Percentiles rank a stretch among this genome's conserved stretches.
Evolutionary conservation across 2,113 vertebrate genomes (phyloP).

Genomic region (Scomber japonicus): DNA sequence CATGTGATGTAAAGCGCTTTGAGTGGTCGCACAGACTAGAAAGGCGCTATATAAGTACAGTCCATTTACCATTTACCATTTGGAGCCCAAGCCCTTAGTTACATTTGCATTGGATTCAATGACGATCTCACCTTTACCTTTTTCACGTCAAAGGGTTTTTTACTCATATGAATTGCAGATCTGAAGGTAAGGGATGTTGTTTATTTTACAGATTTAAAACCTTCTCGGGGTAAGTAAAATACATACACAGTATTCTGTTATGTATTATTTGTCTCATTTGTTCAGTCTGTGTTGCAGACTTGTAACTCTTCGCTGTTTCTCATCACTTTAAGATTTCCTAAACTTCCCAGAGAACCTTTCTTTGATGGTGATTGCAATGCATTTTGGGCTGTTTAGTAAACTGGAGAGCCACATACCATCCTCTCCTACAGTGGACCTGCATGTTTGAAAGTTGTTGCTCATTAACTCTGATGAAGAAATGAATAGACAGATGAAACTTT

Average conservation of each 20-base stretch:
- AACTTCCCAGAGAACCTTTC: not conserved
- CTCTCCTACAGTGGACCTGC: not conserved
- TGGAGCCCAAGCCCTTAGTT: too few species aligned
- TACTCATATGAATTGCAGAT: too few species aligned
- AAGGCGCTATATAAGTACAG: too few species aligned
- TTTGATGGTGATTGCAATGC: not conserved
- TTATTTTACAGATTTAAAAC: too few species aligned
- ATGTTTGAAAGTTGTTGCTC: not conserved
- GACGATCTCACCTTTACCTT: not conserved
- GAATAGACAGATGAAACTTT: constrained; percentile 24
- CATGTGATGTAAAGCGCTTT: too few species aligned
- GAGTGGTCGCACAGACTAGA: too few species aligned
- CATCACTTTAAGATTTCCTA: not conserved
- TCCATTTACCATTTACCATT: too few species aligned
- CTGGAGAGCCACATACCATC: not conserved
- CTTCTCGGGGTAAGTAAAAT: not conserved
- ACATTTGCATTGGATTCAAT: not conserved
- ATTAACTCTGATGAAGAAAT: constrained; percentile 7
- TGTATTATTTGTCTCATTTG: not conserved
- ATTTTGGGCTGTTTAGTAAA: not conserved
- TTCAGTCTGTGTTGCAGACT: too few species aligned
- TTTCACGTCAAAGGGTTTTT: too few species aligned
- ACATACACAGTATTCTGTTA: not conserved
- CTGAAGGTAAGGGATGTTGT: too few species aligned
- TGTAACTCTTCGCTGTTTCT: too few species aligned